phyloP scores from a whole-genome alignment of 2,888 invertebrate genomes.

The Pherbina coryleti region DNA sequence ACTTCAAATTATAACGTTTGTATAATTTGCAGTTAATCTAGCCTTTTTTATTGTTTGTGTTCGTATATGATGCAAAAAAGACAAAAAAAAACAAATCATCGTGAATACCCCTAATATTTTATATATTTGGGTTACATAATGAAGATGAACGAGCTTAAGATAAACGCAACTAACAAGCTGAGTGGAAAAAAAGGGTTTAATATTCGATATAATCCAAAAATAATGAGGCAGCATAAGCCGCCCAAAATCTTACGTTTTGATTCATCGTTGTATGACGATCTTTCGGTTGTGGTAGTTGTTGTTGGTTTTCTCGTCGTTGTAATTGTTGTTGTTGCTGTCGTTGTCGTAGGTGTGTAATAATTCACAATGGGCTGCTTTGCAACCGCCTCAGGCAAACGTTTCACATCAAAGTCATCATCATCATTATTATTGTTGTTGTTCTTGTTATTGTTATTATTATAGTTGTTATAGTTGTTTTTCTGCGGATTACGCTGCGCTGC shows the following conservation, averaged over 20 bases:
- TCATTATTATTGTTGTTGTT: slow-evolving; percentile 45
- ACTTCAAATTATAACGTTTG: too few relatives aligned
- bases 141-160: neutral
- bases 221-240: neutral
- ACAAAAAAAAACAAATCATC: slow-evolving; percentile 25
- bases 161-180: neutral
- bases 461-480: slow-evolving; percentile 32
- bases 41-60: too few relatives aligned
- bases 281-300: slow-evolving; percentile 50
- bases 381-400: slow-evolving; percentile 41
- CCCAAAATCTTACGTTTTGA: slow-evolving; percentile 62
- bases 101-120: neutral
- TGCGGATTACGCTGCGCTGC: slow-evolving; percentile 41
- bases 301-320: slow-evolving; percentile 22
- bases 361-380: slow-evolving; percentile 63
- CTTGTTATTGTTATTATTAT: slow-evolving; percentile 47
- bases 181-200: neutral
- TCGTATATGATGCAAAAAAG: slow-evolving; percentile 20
- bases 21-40: too few relatives aligned
- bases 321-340: slow-evolving; percentile 52
- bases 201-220: neutral
- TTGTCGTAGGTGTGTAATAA: slow-evolving; percentile 63
- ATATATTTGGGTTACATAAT: neutral
- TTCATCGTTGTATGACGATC: slow-evolving; percentile 61
- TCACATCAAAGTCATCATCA: neutral